Evolutionary conservation across 1,140 invertebrate genomes (phyloP).

Genomic region (Rhopalosiphum maidis): DNA sequence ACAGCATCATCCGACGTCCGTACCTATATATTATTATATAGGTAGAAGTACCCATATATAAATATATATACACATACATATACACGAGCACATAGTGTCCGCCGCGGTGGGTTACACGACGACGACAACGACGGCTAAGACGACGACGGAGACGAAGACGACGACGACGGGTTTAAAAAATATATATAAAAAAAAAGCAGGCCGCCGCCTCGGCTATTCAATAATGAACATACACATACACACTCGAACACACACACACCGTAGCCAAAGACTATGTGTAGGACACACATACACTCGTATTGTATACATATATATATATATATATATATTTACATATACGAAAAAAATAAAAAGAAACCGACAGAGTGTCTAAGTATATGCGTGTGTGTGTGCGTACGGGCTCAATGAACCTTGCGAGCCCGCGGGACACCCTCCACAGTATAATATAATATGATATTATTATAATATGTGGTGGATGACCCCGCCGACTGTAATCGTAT

Average conservation of each 20-base stretch:
- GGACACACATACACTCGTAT: conserved; percentile 4
- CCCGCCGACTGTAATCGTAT: not conserved
- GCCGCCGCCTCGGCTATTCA: conserved; percentile 50
- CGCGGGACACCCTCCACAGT: conserved; percentile 32
- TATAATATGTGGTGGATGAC: not conserved
- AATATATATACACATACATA: not conserved
- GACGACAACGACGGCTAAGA: not conserved
- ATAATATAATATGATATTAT: not conserved
- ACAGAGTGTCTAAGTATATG: not conserved
- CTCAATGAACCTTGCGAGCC: conserved; percentile 29
- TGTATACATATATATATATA: not conserved
- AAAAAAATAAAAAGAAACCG: conserved; percentile 37
- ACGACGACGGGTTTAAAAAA: conserved; percentile 43
- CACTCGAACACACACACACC: not conserved
- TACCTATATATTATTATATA: conserved; percentile 1
- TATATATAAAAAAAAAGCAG: conserved; percentile 34
- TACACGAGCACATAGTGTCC: not conserved
- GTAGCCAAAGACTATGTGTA: conserved; percentile 3
- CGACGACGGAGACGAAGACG: conserved; percentile 31
- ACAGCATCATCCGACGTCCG: not conserved
- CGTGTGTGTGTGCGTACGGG: not conserved
- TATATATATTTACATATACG: conserved; percentile 7
- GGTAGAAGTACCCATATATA: not conserved
- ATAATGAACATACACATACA: conserved; percentile 43
- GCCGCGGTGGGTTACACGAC: conserved; percentile 45